Evolutionary conservation across 2,797 vertebrate genomes (phyloP), one percentile per base, ranked within the genome.

Genomic region (Podargus strigoides): DNA sequence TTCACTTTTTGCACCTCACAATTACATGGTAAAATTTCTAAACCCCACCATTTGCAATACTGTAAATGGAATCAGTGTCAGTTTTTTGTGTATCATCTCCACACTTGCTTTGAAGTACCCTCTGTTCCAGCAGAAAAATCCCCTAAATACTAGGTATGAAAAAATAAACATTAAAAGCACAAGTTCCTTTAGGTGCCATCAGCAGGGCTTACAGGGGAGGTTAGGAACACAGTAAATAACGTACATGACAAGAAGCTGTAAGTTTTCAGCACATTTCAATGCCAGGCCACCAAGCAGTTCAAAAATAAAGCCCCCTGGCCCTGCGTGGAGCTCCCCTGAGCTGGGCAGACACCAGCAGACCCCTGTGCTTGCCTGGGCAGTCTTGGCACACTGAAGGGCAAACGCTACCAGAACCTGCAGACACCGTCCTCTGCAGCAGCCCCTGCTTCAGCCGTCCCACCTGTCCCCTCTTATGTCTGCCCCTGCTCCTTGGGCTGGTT

Each of bases 261-360:
- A 3, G 12, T 27, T 39, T 18, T 24, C 34, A 46, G 27, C 1
- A 0, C 12, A 5, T 10, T 3, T 34, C 42, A 34, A 4, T 4
- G 32, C 26, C 41, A 36, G 89, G 23, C 50, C 46, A 19, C 5
- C 10, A 5, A 55, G 41, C 42, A 21, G 32, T 9, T 52, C 36
- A 32, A 52, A 18, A 15, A 18, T 3, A 44, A 59, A 76, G 30
- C 14, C 56, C 21, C 19, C 24, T 27, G 47, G 47, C 22, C 7
- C 18, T 7, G 5, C 0, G 8, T 5, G 27, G 36, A 39, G 53
- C 23, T 50, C n/a, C 66, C 8, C 1, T 5, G 5, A 22, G 52
- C 52, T 2, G 1, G 44, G 56, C 16, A 76, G 52, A 23, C 27
- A 4, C 27, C 46, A 6, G 10, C 24, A 36, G 46, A 15, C 9